Conservation (phyloP, 2,797 vertebrate species). For the Parambassis ranga region DNA sequence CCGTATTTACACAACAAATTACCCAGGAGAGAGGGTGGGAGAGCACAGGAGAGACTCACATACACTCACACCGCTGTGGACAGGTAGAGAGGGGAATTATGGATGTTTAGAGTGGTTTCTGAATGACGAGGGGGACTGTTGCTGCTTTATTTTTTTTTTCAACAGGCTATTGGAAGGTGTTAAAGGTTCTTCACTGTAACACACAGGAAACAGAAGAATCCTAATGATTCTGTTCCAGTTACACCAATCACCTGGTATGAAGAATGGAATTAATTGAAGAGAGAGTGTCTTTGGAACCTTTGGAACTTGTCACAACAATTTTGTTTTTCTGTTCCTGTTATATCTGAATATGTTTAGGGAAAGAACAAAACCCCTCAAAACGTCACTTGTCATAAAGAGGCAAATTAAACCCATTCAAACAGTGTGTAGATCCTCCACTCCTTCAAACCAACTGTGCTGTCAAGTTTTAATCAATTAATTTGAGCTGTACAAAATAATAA, state of each 20-base stretch:
- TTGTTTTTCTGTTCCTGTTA: too few relatives aligned
- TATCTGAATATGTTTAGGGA: not conserved
- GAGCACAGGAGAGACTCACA: slow-evolving; percentile 33
- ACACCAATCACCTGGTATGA: too few relatives aligned
- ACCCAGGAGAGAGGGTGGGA: slow-evolving; percentile 66
- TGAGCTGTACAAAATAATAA: slow-evolving; percentile 38
- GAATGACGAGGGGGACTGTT: slow-evolving; percentile 12
- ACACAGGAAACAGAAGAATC: too few relatives aligned
- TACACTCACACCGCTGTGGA: slow-evolving; percentile 43
- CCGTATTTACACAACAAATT: slow-evolving; percentile 83
- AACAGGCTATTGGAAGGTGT: slow-evolving; percentile 20
- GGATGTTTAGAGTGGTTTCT: slow-evolving; percentile 43
- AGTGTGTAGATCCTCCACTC: slow-evolving; percentile 1
- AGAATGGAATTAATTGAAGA: too few relatives aligned
- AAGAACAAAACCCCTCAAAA: slow-evolving; percentile 18
- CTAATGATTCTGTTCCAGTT: not conserved
- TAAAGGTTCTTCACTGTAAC: slow-evolving; percentile 39
- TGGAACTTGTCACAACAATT: too few relatives aligned
- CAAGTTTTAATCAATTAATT: too few relatives aligned
- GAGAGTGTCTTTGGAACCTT: too few relatives aligned
- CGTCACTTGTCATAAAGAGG: slow-evolving; percentile 27
- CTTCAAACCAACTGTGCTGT: slow-evolving; percentile 24
- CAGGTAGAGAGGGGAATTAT: slow-evolving; percentile 55
- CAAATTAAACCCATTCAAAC: slow-evolving; percentile 48
- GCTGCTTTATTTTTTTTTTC: slow-evolving; percentile 31